These are phyloP conservation scores for Morbakka virulenta DNA, from an alignment of 30 jellyfish, hydroid and myxozoan genomes.

Conservation along the genomic window DNA sequence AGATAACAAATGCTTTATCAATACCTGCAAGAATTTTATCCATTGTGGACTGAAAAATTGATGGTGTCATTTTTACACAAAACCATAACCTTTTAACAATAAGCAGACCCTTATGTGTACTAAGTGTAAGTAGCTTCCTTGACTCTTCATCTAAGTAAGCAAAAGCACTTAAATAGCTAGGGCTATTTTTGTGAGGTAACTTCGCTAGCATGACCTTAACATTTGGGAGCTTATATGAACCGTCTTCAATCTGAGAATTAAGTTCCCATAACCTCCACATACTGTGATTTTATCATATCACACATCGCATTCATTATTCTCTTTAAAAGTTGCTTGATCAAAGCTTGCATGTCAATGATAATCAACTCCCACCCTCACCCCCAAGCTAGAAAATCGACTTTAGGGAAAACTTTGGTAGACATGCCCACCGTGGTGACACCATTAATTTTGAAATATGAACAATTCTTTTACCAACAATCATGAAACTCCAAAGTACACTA, in stretches of 20 bases:
- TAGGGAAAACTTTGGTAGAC: too few species aligned
- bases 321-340: too few species aligned
- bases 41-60: conserved; percentile 44
- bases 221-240: conserved; percentile 43
- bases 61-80: conserved; percentile 56
- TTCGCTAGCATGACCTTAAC: conserved; percentile 14
- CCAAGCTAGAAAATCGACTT: too few species aligned
- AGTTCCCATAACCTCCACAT: conserved; percentile 49
- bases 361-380: too few species aligned
- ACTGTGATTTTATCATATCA: conserved; percentile 23
- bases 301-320: too few species aligned
- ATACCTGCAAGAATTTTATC: conserved; percentile 11
- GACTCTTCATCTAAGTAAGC: conserved; percentile 52
- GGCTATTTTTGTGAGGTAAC: conserved; percentile 21
- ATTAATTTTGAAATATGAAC: too few species aligned
- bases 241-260: conserved; percentile 23
- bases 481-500: too few species aligned
- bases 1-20: neutral
- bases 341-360: too few species aligned
- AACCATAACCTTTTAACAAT: conserved; percentile 34
- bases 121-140: conserved; percentile 24
- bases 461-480: too few species aligned
- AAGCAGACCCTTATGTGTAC: conserved; percentile 59
- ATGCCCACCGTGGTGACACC: too few species aligned
- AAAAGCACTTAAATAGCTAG: conserved; percentile 47